phyloP scores from a whole-genome alignment of 2,113 vertebrate species.

The Collichthys lucidus region DNA sequence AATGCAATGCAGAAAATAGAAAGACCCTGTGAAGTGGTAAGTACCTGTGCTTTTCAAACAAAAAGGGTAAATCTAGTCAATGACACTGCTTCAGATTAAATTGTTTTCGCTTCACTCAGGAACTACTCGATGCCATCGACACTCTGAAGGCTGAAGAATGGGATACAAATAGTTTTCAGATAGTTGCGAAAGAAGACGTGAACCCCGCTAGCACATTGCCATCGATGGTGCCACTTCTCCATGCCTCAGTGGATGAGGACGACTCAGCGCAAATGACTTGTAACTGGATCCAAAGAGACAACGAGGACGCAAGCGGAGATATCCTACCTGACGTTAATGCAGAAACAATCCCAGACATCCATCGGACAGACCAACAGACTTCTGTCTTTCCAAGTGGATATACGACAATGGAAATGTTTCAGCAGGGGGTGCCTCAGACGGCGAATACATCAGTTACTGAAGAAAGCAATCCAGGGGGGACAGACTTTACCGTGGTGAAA shows the following conservation, averaged over 20 bases:
- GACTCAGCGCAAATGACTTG: neutral
- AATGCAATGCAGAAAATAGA: slow-evolving; percentile 82
- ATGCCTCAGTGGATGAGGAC: neutral
- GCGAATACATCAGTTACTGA: neutral
- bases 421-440: slow-evolving; percentile 50
- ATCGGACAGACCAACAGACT: neutral
- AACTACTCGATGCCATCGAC: slow-evolving; percentile 59
- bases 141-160: slow-evolving; percentile 63
- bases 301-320: neutral
- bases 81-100: neutral
- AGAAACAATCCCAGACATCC: neutral
- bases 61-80: neutral
- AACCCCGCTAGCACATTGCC: neutral
- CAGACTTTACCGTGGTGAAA: neutral
- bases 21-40: slow-evolving; percentile 63
- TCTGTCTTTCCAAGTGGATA: slow-evolving; percentile 79
- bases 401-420: slow-evolving; percentile 86
- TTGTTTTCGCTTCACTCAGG: slow-evolving; percentile 47
- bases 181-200: slow-evolving; percentile 68
- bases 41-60: neutral
- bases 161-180: slow-evolving; percentile 75
- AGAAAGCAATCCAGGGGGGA: neutral
- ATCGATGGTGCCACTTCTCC: neutral
- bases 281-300: slow-evolving; percentile 16
- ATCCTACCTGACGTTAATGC: neutral